Percentiles rank a stretch among this genome's conserved stretches.
These are phyloP conservation scores for Ctenodactylus gundi DNA, from an alignment of 2,113 vertebrate genomes.

Conservation along the genomic window DNA sequence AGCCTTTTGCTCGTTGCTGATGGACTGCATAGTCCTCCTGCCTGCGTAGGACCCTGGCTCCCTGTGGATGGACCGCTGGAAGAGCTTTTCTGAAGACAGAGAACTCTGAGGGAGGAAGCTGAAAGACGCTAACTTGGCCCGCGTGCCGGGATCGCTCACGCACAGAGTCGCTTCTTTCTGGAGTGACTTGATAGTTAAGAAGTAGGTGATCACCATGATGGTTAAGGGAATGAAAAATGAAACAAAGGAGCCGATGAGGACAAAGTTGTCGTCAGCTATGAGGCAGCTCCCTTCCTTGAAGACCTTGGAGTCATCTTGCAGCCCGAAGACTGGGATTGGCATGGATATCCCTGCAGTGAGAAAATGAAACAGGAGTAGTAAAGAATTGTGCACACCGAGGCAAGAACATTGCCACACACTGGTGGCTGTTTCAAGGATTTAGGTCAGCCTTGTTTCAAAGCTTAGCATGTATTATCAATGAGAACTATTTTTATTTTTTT, in stretches of 20 bases:
- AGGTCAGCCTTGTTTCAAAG: not conserved
- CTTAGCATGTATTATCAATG: not conserved
- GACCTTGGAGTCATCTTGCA: slow-evolving; percentile 93
- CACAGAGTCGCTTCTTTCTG: slow-evolving; percentile 94
- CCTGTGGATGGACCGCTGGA: slow-evolving; percentile 89
- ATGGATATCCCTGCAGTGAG: slow-evolving; percentile 91
- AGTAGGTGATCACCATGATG: slow-evolving; percentile 98
- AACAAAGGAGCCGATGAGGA: slow-evolving; percentile 95
- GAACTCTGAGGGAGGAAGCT: slow-evolving; percentile 93
- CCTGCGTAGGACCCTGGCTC: slow-evolving; percentile 82
- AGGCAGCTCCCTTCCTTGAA: slow-evolving; percentile 92
- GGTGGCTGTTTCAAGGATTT: not conserved
- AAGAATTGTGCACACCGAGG: not conserved
- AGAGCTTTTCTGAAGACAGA: slow-evolving; percentile 93
- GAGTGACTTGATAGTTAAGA: slow-evolving; percentile 93
- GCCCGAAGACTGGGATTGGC: slow-evolving; percentile 94
- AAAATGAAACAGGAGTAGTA: slow-evolving; percentile 55
- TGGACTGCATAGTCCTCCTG: slow-evolving; percentile 94
- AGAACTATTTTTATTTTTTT: no score
- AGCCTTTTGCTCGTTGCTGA: slow-evolving; percentile 97
- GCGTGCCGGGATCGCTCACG: slow-evolving; percentile 88
- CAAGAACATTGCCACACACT: not conserved
- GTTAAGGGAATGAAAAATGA: slow-evolving; percentile 96
- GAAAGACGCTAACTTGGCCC: slow-evolving; percentile 90
- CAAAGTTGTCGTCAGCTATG: slow-evolving; percentile 92